Evolutionary conservation across 1,140 invertebrate species (phyloP), one percentile per base, ranked within the genome.

Genomic region (Ceratosolen solmsi): DNA sequence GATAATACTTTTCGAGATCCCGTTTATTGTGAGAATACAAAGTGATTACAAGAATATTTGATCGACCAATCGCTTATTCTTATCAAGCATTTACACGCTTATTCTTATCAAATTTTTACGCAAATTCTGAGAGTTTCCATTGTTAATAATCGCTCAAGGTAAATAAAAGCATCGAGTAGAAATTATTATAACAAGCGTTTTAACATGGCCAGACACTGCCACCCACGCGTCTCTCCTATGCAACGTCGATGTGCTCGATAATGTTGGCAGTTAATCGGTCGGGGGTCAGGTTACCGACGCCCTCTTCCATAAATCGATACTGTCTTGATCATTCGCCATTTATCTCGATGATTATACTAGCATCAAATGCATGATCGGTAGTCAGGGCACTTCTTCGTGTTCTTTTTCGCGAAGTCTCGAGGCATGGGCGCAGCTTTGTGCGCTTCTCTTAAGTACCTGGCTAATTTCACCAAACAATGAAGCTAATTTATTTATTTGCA

Each of bases 401-500:
- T n/a, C n/a, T n/a, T n/a, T n/a, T n/a, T n/a, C n/a, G n/a, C n/a
- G n/a, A n/a, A n/a, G n/a, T n/a, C n/a, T n/a, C n/a, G n/a, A n/a
- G n/a, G n/a, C n/a, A n/a, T n/a, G n/a, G n/a, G n/a, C n/a, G n/a
- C n/a, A n/a, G n/a, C n/a, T n/a, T n/a, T n/a, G 30, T 2, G 60
- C 25, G 30, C 17, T 30, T 60, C n/a, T 20, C 60, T 65, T 36
- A 17, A 33, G 30, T 36, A 20, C 15, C 27, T 13, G 60, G 30
- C 33, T 65, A 65, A 60, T 60, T 60, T 60, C 13, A n/a, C 56
- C 11, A 1, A 27, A 60, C 56, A 60, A 60, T 60, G 56, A 60
- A 60, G n/a, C 56, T 60, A 60, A 65, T 65, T 65, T 65, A 65
- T 65, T 65, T 65, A 65, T 65, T 65, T 65, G 60, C 27, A 36